Evolutionary conservation across 2,113 vertebrate species (phyloP).

Genomic region (Osmerus mordax): DNA sequence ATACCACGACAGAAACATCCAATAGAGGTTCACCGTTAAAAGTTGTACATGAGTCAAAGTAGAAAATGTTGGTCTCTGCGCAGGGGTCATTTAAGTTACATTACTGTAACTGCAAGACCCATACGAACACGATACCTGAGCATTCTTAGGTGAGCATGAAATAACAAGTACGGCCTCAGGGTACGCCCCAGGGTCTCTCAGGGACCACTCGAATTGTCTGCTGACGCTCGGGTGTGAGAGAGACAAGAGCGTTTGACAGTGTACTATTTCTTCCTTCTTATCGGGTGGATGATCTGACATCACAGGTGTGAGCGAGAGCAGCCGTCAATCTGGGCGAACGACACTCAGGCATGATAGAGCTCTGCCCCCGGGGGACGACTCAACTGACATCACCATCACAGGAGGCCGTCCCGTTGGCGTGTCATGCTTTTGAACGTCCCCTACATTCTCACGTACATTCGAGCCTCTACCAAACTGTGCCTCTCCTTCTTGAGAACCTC

Average conservation of each 20-base stretch:
- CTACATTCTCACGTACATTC: constrained; percentile 11
- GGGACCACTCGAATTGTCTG: not conserved
- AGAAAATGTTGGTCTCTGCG: not conserved
- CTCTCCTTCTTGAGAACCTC: constrained; percentile 11
- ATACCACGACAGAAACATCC: too few relatives aligned
- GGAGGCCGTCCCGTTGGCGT: constrained; percentile 4
- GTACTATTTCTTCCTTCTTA: constrained; percentile 32
- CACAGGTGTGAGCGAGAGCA: constrained; percentile 46
- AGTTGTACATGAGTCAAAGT: too few relatives aligned
- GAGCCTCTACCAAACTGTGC: constrained; percentile 38
- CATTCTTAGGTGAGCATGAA: constrained; percentile 12
- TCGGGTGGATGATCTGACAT: constrained; percentile 46
- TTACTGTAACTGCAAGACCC: constrained; percentile 19
- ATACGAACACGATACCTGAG: constrained; percentile 21
- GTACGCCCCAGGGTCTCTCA: constrained; percentile 21
- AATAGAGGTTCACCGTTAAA: too few relatives aligned
- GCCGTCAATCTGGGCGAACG: constrained; percentile 20
- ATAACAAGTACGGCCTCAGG: not conserved
- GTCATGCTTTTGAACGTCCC: not conserved
- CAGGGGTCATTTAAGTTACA: constrained; percentile 24
- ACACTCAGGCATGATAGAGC: constrained; percentile 18
- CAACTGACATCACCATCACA: not conserved
- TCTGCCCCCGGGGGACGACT: constrained; percentile 21
- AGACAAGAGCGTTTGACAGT: constrained; percentile 6
- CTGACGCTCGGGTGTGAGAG: not conserved